Percentiles rank a stretch among this genome's conserved stretches.
Conservation (phyloP, 1,140 invertebrate species). For the Pteromalus puparum region DNA sequence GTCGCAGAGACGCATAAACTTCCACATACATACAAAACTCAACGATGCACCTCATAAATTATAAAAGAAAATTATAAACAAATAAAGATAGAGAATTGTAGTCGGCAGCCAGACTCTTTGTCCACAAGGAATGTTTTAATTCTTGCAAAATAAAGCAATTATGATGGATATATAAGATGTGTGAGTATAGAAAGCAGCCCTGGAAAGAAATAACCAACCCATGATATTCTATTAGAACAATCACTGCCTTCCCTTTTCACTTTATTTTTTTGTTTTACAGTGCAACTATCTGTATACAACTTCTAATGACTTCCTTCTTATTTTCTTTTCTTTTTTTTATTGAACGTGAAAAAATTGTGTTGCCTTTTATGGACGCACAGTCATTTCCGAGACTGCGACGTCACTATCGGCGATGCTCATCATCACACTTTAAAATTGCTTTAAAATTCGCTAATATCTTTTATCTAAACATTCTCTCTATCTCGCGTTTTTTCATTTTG, state of each 20-base stretch:
- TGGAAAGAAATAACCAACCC: slow-evolving; percentile 46
- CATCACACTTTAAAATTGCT: slow-evolving; percentile 9
- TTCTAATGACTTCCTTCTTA: background rate
- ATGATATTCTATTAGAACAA: slow-evolving; percentile 37
- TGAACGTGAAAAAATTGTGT: slow-evolving; percentile 43
- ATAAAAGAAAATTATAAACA: slow-evolving; percentile 48
- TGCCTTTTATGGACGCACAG: background rate
- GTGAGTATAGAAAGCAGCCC: slow-evolving; percentile 10
- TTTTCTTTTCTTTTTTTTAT: slow-evolving; percentile 30
- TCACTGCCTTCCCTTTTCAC: slow-evolving; percentile 12
- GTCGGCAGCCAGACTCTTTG: slow-evolving; percentile 55
- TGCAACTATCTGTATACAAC: slow-evolving; percentile 23
- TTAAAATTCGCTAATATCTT: background rate
- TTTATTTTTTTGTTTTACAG: slow-evolving; percentile 46
- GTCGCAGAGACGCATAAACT: slow-evolving; percentile 53
- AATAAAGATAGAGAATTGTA: slow-evolving; percentile 53
- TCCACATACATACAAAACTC: slow-evolving; percentile 59
- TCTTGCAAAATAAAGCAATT: slow-evolving; percentile 49
- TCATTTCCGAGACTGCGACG: slow-evolving; percentile 44
- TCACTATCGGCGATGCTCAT: background rate
- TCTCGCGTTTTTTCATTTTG: slow-evolving; percentile 6
- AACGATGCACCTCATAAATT: slow-evolving; percentile 50
- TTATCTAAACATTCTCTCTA: background rate
- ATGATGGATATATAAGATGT: slow-evolving; percentile 27
- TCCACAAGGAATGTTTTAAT: slow-evolving; percentile 52